Base-by-base conservation (phyloP, 2,888 invertebrate species). In the Acrocyrtus sp. region DNA sequence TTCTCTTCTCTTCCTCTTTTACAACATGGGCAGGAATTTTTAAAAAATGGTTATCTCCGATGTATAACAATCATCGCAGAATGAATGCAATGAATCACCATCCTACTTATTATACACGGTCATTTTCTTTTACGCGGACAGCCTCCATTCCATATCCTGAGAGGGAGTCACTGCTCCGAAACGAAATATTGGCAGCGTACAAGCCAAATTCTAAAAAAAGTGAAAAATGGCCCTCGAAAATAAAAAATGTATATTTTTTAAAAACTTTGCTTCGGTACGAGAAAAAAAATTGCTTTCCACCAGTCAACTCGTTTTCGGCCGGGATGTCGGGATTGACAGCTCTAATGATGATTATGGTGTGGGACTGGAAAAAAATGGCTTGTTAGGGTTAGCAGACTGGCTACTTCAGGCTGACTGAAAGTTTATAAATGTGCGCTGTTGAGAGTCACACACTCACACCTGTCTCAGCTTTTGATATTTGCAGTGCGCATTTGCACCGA, bases 321-420 rank as follows among this genome's bases (percentile, higher is more conserved):
- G n/a, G n/a, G n/a, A n/a, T n/a, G n/a, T n/a, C n/a, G 19, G 12
- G 66, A 66, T 66, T 57, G 66, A 66, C 66, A 66, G 39, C 47
- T 47, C 47, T 66, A 66, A 66, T 66, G 66, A 66, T 66, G 66
- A 66, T 66, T 66, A 57, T 47, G 41, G 34, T 53, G 62, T 39
- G 34, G 43, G 17, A 45, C 47, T 39, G 34, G 47, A 21, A 45
- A 63, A 61, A 61, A 54, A 63, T 56, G 48, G 29, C 66, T 66
- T 56, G 66, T 66, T 66, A 66, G 66, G 47, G 45, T 34, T 45
- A 24, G 4, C 29, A 27, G 26, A 8, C 24, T 57, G 6, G 58
- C n/a, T 6, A 39, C 24, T 17, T 34, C 48, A 66, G 50, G 34
- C 66, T 66, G n/a, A n/a, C n/a, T n/a, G n/a, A n/a, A n/a, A n/a